phyloP scores from a whole-genome alignment of 2,113 vertebrate species.

The Thalassarche chlororhynchos region DNA sequence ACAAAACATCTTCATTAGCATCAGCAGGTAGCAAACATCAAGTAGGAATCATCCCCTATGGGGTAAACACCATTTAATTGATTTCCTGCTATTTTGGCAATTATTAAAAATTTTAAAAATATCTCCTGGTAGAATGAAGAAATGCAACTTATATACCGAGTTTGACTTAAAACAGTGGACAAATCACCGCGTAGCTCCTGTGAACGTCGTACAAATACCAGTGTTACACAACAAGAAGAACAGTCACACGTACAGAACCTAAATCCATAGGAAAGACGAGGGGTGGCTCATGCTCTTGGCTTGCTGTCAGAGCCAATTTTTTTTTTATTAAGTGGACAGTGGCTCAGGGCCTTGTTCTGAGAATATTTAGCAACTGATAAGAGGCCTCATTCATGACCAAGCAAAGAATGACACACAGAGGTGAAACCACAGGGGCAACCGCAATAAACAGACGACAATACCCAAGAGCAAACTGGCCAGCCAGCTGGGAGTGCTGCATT shows the following conservation, averaged over 20 bases:
- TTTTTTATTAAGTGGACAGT: not conserved
- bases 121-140: not conserved
- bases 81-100: not conserved
- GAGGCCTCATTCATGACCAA: not conserved
- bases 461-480: not conserved
- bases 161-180: not conserved
- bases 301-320: not conserved
- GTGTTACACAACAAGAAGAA: not conserved
- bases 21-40: not conserved
- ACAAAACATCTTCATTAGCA: not conserved
- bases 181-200: not conserved
- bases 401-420: not conserved
- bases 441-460: not conserved
- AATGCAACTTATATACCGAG: not conserved
- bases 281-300: not conserved
- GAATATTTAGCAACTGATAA: not conserved
- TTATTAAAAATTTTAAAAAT: not conserved
- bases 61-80: not conserved
- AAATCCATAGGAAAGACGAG: not conserved
- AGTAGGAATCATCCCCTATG: not conserved
- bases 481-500: not conserved
- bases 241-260: fast-evolving
- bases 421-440: not conserved
- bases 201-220: fast-evolving
- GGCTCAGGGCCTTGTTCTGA: not conserved